Evolutionary conservation across 2,797 vertebrate genomes (phyloP).

Genomic region (Siniperca scherzeri): DNA sequence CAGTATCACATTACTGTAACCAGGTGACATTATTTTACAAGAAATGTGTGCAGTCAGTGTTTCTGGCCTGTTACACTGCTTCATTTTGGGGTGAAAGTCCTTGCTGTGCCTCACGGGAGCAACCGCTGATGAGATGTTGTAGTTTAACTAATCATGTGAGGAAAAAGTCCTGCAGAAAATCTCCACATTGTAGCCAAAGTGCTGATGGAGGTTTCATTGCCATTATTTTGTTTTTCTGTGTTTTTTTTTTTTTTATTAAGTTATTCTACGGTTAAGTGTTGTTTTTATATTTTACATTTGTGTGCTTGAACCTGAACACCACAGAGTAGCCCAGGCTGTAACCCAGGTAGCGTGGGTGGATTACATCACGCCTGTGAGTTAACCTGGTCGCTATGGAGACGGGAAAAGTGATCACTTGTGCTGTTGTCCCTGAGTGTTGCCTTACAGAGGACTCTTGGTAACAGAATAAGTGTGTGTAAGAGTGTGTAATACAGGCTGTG

Average conservation of each 20-base stretch:
- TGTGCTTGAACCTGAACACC: neutral
- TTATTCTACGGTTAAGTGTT: slow-evolving; percentile 48
- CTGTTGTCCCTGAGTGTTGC: slow-evolving; percentile 48
- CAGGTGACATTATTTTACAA: neutral
- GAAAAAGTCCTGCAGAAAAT: neutral
- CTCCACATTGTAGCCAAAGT: slow-evolving; percentile 23
- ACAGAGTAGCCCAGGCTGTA: neutral
- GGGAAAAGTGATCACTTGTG: slow-evolving; percentile 67
- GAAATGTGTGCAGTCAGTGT: neutral
- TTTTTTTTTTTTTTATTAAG: slow-evolving; percentile 62
- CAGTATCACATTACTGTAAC: slow-evolving; percentile 9
- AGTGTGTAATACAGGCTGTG: slow-evolving; percentile 46
- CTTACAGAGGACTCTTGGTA: slow-evolving; percentile 55
- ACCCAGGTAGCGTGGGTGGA: slow-evolving; percentile 13
- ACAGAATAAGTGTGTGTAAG: slow-evolving; percentile 34
- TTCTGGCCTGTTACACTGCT: neutral
- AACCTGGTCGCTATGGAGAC: slow-evolving; percentile 63
- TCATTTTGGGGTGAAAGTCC: slow-evolving; percentile 4
- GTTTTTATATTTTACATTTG: slow-evolving; percentile 25
- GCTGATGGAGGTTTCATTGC: neutral
- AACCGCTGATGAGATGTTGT: slow-evolving; percentile 1
- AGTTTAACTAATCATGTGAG: slow-evolving; percentile 23
- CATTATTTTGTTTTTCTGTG: slow-evolving; percentile 19
- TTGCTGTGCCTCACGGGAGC: neutral
- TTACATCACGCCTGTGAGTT: slow-evolving; percentile 37